phyloP scores from a whole-genome alignment of 2,113 vertebrate species.

The Myodes glareolus region DNA sequence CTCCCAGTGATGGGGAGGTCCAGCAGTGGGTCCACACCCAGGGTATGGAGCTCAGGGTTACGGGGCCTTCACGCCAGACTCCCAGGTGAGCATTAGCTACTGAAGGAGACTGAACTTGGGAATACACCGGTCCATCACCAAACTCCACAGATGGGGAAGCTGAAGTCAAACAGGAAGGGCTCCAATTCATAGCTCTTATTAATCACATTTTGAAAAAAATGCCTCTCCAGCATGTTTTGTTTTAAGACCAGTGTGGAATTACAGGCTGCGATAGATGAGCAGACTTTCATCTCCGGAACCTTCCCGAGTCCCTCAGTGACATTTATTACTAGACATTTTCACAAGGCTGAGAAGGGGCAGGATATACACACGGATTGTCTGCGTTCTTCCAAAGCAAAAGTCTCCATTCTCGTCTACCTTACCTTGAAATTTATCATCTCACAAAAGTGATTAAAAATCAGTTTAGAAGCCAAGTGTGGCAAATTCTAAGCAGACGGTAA shows the following conservation, averaged over 20 bases:
- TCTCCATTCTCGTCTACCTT: neutral
- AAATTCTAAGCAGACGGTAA: slow-evolving; percentile 16
- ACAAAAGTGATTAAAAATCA: neutral
- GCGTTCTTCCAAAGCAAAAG: neutral
- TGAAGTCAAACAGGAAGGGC: neutral
- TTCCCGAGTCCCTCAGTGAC: neutral
- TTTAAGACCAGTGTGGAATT: neutral
- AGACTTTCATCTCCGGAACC: neutral
- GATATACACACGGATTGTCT: neutral
- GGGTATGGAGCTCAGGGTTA: neutral
- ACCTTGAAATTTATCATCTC: neutral
- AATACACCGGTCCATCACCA: neutral
- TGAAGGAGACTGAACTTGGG: neutral
- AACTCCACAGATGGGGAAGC: neutral
- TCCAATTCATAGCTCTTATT: neutral
- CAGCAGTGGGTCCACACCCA: neutral
- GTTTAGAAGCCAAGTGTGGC: neutral
- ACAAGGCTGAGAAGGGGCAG: neutral
- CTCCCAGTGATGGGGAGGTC: neutral
- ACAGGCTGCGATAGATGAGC: neutral
- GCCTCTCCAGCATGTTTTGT: neutral
- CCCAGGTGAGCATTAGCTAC: neutral
- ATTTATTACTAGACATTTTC: neutral
- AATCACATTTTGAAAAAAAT: neutral
- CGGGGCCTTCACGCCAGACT: neutral